Evolutionary conservation across 2,797 vertebrate species (phyloP), one percentile per base, ranked within the genome.

Genomic region (Apogon talboti): DNA sequence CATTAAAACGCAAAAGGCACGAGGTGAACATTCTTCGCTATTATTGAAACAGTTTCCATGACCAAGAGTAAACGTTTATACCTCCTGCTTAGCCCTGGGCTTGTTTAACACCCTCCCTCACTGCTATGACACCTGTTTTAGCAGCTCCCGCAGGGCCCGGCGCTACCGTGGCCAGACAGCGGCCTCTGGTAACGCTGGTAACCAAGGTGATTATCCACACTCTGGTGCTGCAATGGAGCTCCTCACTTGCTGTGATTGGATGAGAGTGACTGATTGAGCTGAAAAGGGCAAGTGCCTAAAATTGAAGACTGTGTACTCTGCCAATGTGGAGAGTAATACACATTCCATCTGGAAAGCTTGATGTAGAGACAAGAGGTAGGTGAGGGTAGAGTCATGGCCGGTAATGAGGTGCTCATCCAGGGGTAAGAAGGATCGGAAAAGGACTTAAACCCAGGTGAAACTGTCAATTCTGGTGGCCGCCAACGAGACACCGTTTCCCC

Each of bases 131-230:
- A 92, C 90, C 88, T 89, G 87, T 79, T 84, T 85, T 58, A 10
- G 48, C 46, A 44, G 68, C 80, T 83, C 84, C 90, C 63, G 66
- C 53, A 65, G 82, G 82, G 86, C 15, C 11, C 52, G 11, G 54
- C 10, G 42, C 82, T 89, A 89, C 89, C 82, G 2, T 78, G 73
- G 81, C 79, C 73, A 87, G 79, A 86, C 87, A 81, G 60, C 47
- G 53, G 82, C 73, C 85, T 76, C 82, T 49, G 41, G 86, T 83
- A 83, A 81, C 47, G 48, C 67, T 16, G 56, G 85, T 87, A 90
- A 87, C 90, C 84, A 79, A 82, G 66, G 90, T 88, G 90, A 93
- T 92, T 92, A 92, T 86, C 86, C 83, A 48, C 82, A 74, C 82
- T 87, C 85, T 85, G 81, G 71, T 56, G 35, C 64, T 35, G 69